Evolutionary conservation across 2,888 invertebrate genomes (phyloP), one percentile per base, ranked within the genome.

Genomic region (Hemithea aestivaria): DNA sequence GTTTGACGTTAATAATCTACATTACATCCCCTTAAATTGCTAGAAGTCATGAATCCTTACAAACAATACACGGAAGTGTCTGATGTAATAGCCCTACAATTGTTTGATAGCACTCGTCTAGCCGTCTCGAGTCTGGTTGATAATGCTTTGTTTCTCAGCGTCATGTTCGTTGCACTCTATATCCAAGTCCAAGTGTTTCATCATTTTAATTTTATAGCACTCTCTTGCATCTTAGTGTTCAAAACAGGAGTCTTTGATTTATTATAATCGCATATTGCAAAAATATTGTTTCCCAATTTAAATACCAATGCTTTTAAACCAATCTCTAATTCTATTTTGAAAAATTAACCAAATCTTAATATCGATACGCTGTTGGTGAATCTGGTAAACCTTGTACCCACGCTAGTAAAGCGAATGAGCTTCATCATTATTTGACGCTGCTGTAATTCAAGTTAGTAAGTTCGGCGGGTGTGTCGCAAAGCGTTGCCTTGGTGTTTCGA

Each of bases 401-500:
- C 66, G 62, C 63, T 58, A 60, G 61, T 56, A 60, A 61, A 63
- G 53, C 61, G 62, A 67, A 64, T 62, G 45, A 62, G 62, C 58
- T 45, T 39, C 49, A 62, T 53, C 58, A 65, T 66, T 66, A 62
- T 64, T n/a, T n/a, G n/a, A n/a, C n/a, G 62, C 62, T 58, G 61
- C 58, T 68, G 59, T 66, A 36, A 74, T 74, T 74, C 66, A 68
- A 56, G 64, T 63, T 70, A 61, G 11, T 64, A 64, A 71, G 68
- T 70, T 62, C 68, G 61, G 66, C 78, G 78, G 79, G 77, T 79
- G 82, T 83, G 83, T 80, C 80, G 79, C 75, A 80, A 82, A 76
- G 73, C 73, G 73, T 75, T 73, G 73, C 73, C 76, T 79, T 77
- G 83, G 80, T 82, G 73, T 77, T 80, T 64, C 62, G 75, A 73